These are phyloP conservation scores for Neoascia interrupta DNA, from an alignment of 2,888 invertebrate genomes.

Conservation along the genomic window DNA sequence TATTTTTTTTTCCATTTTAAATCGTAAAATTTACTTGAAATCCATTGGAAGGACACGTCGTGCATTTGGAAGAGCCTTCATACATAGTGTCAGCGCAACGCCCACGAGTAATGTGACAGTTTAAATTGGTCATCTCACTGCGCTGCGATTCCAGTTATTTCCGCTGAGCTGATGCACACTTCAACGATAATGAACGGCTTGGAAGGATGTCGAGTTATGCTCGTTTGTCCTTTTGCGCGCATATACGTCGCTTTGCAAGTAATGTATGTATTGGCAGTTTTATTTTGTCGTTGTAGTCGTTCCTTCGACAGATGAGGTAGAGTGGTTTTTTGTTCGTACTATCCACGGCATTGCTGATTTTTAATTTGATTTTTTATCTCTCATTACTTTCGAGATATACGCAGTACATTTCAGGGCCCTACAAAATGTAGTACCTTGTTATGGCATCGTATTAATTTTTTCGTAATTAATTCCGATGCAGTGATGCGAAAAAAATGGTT, in stretches of 20 bases:
- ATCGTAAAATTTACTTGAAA: neutral
- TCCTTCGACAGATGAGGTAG: no score
- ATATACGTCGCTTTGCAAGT: neutral
- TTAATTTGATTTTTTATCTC: constrained; percentile 40
- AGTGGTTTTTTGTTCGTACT: neutral
- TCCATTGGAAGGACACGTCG: constrained; percentile 19
- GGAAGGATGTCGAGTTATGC: neutral
- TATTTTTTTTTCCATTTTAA: constrained; percentile 10
- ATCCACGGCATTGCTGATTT: constrained; percentile 21
- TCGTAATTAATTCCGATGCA: constrained; percentile 53
- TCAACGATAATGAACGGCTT: constrained; percentile 24
- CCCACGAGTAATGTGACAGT: constrained; percentile 45
- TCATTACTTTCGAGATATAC: constrained; percentile 29
- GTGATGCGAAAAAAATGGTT: constrained; percentile 33
- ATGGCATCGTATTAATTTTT: constrained; percentile 47
- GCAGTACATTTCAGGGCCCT: neutral
- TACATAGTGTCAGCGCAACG: neutral
- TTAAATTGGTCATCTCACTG: constrained; percentile 54
- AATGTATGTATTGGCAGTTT: neutral
- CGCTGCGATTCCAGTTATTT: constrained; percentile 1
- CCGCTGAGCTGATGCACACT: constrained; percentile 20
- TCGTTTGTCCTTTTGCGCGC: neutral
- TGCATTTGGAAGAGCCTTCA: constrained; percentile 4
- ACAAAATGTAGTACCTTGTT: constrained; percentile 5
- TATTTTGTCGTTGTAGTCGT: neutral